These are phyloP conservation scores for Falcaria lacertinaria DNA, from an alignment of 2,888 invertebrate species.

Conservation along the genomic window DNA sequence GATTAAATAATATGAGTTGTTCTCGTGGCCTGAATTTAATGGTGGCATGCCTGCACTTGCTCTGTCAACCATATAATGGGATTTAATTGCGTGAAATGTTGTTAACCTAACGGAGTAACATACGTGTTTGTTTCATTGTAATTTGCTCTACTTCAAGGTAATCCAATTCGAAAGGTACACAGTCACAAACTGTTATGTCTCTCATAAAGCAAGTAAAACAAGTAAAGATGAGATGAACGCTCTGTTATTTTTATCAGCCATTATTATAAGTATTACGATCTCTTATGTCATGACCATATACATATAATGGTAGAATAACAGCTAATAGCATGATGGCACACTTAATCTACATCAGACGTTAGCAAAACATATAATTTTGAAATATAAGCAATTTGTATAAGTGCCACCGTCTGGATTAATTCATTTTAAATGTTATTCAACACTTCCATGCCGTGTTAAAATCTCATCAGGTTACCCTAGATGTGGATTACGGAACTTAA, in stretches of 20 bases:
- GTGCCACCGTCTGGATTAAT: constrained; percentile 18
- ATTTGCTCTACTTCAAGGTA: background rate
- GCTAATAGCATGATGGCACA: background rate
- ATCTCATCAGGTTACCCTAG: constrained; percentile 41
- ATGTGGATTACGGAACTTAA: constrained; percentile 25
- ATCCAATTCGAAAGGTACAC: background rate
- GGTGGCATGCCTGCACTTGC: background rate
- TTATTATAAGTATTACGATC: too few relatives aligned
- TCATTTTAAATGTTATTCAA: constrained; percentile 38
- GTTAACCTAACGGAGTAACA: background rate
- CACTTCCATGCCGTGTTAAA: constrained; percentile 43
- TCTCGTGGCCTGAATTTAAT: background rate
- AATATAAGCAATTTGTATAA: background rate
- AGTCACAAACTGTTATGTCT: background rate
- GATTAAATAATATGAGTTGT: constrained; percentile 17
- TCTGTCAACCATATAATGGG: background rate
- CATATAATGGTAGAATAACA: background rate
- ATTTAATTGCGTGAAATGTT: background rate
- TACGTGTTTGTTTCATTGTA: background rate
- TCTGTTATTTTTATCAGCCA: too few relatives aligned
- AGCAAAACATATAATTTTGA: background rate
- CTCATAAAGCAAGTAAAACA: too few relatives aligned
- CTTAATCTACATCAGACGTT: background rate
- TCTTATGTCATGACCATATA: too few relatives aligned
- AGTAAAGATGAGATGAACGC: too few relatives aligned